Percentiles rank a stretch among this genome's conserved stretches.
These are phyloP conservation scores for Empis livida DNA, from an alignment of 2,888 invertebrate genomes.

Conservation along the genomic window DNA sequence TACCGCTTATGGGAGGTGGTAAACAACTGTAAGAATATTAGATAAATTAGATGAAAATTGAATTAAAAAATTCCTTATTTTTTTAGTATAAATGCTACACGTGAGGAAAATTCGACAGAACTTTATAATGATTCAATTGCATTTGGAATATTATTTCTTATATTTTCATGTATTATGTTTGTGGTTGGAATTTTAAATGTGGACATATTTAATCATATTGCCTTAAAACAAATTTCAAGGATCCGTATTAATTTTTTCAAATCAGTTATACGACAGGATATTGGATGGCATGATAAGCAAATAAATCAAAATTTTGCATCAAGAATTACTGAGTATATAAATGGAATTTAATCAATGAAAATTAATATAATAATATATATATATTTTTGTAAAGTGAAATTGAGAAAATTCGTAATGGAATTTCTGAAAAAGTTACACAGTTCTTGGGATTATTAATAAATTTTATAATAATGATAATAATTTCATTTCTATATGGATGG, in stretches of 20 bases:
- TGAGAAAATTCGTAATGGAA: conserved; percentile 69
- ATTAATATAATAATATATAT: background rate
- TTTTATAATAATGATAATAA: conserved; percentile 45
- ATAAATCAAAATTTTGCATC: conserved; percentile 60
- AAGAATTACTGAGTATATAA: conserved; percentile 59
- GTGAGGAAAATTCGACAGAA: conserved; percentile 43
- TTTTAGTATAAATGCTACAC: conserved; percentile 41
- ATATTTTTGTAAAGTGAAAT: conserved; percentile 44
- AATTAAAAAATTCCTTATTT: background rate
- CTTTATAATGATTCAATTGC: conserved; percentile 52
- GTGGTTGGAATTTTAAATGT: conserved; percentile 50
- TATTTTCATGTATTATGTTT: conserved; percentile 46
- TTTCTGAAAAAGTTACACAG: conserved; percentile 72
- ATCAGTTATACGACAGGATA: conserved; percentile 56
- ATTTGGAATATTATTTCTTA: conserved; percentile 48
- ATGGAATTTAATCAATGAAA: conserved; percentile 1
- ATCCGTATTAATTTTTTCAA: conserved; percentile 48
- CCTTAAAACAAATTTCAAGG: conserved; percentile 48
- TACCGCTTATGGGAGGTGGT: conserved; percentile 51
- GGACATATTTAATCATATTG: conserved; percentile 52
- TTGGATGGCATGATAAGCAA: conserved; percentile 60
- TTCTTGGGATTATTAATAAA: conserved; percentile 44
- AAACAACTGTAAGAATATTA: conserved; percentile 37
- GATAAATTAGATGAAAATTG: background rate
- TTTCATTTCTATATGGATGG: conserved; percentile 75